Evolutionary conservation across 2,797 vertebrate genomes (phyloP).

Genomic region (Microctenopoma steveboyesi): DNA sequence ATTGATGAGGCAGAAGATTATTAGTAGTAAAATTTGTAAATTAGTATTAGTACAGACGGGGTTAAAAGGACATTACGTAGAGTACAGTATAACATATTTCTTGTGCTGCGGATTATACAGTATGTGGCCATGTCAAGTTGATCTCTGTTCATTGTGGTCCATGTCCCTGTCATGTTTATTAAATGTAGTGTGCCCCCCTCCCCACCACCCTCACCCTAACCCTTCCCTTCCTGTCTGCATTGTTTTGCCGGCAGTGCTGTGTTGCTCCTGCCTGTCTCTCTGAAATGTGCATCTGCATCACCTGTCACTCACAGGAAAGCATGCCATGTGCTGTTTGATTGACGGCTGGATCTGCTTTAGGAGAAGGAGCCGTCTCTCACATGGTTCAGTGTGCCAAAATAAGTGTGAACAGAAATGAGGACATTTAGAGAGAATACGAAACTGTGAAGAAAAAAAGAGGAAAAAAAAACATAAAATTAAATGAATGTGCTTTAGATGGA

Average conservation of each 20-base stretch:
- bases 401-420: slow-evolving; percentile 76
- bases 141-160: slow-evolving; percentile 40
- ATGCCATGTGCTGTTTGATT: slow-evolving; percentile 72
- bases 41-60: neutral
- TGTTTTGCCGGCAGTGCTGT: slow-evolving; percentile 71
- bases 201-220: neutral
- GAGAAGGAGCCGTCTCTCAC: slow-evolving; percentile 68
- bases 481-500: slow-evolving; percentile 29
- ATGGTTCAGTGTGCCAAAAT: slow-evolving; percentile 73
- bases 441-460: slow-evolving; percentile 56
- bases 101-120: slow-evolving; percentile 8
- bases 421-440: slow-evolving; percentile 70
- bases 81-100: neutral
- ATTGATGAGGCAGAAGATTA: neutral
- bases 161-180: slow-evolving; percentile 69
- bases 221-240: slow-evolving; percentile 49
- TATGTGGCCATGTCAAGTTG: slow-evolving; percentile 14
- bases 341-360: slow-evolving; percentile 72
- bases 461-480: slow-evolving; percentile 36
- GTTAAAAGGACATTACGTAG: slow-evolving; percentile 6
- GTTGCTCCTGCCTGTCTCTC: slow-evolving; percentile 57
- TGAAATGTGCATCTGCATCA: slow-evolving; percentile 80
- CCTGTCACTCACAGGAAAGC: slow-evolving; percentile 75
- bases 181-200: slow-evolving; percentile 45
- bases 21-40: too few species aligned